phyloP scores from a whole-genome alignment of 2,113 vertebrate species.

The Tyto alba region DNA sequence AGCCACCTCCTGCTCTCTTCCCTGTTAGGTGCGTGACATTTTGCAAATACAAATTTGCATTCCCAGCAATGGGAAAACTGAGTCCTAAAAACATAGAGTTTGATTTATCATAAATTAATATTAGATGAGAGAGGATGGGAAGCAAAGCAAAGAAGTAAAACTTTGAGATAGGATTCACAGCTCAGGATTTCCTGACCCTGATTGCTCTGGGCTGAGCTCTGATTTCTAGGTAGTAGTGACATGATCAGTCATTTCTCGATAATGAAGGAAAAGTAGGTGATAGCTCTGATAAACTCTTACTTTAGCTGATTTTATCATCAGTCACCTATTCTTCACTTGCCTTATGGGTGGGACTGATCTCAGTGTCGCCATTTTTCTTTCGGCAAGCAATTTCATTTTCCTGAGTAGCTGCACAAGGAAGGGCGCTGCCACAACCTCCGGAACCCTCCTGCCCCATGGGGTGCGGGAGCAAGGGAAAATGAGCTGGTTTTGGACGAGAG shows the following conservation, averaged over 20 bases:
- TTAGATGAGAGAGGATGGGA: not conserved
- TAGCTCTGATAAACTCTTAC: not conserved
- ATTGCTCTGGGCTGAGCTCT: not conserved
- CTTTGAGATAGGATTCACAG: not conserved
- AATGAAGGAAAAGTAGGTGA: not conserved
- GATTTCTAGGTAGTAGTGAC: not conserved
- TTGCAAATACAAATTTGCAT: not conserved
- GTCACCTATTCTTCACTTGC: not conserved
- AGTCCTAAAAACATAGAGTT: not conserved
- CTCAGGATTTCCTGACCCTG: not conserved
- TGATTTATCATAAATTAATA: not conserved
- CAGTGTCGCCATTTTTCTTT: not conserved
- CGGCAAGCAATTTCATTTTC: accelerated
- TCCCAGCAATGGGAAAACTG: not conserved
- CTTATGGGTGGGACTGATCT: not conserved
- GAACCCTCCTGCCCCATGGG: not conserved
- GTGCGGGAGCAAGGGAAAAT: not conserved
- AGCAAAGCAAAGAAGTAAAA: not conserved
- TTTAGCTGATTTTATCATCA: not conserved
- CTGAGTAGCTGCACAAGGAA: accelerated
- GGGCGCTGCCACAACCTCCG: accelerated
- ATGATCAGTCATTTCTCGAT: not conserved
- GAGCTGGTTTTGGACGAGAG: accelerated
- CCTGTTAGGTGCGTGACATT: not conserved
- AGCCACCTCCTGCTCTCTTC: not conserved